These are phyloP conservation scores for Julus scanicus DNA, from an alignment of 2,888 invertebrate genomes.

Conservation along the genomic window DNA sequence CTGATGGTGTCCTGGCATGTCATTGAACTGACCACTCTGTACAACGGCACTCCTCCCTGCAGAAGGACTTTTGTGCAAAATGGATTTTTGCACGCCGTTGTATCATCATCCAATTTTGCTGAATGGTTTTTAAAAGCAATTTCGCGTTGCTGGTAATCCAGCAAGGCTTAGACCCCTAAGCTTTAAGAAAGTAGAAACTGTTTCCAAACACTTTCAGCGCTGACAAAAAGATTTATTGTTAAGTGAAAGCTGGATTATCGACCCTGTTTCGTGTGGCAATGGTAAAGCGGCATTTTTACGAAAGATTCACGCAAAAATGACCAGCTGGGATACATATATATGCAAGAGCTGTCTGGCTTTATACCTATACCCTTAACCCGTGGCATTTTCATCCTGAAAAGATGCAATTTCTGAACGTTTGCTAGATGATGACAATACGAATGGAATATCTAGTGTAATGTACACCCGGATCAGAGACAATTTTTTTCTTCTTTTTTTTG, in stretches of 20 bases:
- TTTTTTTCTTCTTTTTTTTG: neutral
- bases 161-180: constrained; percentile 5
- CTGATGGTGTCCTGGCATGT: neutral
- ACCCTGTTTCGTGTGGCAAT: neutral
- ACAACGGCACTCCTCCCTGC: neutral
- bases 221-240: constrained; percentile 34
- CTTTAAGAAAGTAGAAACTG: constrained; percentile 38
- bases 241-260: constrained; percentile 30
- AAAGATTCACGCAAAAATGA: constrained; percentile 5
- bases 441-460: neutral
- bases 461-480: neutral
- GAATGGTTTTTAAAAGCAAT: constrained; percentile 42
- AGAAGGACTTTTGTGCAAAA: neutral
- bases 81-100: constrained; percentile 8
- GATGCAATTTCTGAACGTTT: constrained; percentile 33
- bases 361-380: neutral
- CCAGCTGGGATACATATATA: neutral
- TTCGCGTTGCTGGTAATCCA: constrained; percentile 38
- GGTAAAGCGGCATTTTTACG: neutral
- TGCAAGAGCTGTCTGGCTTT: neutral
- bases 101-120: constrained; percentile 42
- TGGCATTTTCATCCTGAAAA: neutral
- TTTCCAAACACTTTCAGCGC: constrained; percentile 26
- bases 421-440: neutral
- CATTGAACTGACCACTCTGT: constrained; percentile 17